phyloP scores from a whole-genome alignment of 2,888 invertebrate genomes.

The Dorcus hopei region DNA sequence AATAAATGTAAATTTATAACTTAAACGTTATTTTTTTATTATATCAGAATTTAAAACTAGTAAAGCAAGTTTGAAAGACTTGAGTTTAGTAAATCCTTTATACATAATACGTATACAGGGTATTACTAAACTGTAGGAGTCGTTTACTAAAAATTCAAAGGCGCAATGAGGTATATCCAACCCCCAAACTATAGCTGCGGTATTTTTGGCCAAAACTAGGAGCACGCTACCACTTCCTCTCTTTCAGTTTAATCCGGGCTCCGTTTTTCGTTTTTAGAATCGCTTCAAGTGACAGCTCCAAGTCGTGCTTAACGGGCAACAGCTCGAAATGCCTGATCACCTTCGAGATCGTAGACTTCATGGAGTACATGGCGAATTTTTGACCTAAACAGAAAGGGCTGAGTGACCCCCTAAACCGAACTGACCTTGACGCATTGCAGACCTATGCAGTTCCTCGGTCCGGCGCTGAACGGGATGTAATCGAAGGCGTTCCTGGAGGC shows the following conservation, averaged over 20 bases:
- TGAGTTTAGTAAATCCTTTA: too few relatives aligned
- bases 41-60: too few relatives aligned
- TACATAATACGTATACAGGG: too few relatives aligned
- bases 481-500: neutral
- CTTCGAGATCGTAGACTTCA: constrained; percentile 55
- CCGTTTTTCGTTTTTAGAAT: constrained; percentile 52
- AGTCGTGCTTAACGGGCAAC: constrained; percentile 37
- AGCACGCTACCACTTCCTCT: neutral
- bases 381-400: constrained; percentile 39
- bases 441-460: constrained; percentile 9
- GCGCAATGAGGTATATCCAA: too few relatives aligned
- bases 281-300: constrained; percentile 48
- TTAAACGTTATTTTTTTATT: too few relatives aligned
- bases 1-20: too few relatives aligned
- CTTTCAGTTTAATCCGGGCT: constrained; percentile 42
- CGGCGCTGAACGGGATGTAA: constrained; percentile 6
- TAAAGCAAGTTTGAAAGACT: too few relatives aligned
- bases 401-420: neutral
- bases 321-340: constrained; percentile 51
- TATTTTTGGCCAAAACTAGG: too few relatives aligned
- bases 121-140: too few relatives aligned
- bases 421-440: neutral
- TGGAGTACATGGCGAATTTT: constrained; percentile 54
- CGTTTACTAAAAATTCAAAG: too few relatives aligned
- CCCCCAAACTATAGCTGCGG: too few relatives aligned